Conservation (phyloP, 2,113 vertebrate species). For the Bos javanicus region DNA sequence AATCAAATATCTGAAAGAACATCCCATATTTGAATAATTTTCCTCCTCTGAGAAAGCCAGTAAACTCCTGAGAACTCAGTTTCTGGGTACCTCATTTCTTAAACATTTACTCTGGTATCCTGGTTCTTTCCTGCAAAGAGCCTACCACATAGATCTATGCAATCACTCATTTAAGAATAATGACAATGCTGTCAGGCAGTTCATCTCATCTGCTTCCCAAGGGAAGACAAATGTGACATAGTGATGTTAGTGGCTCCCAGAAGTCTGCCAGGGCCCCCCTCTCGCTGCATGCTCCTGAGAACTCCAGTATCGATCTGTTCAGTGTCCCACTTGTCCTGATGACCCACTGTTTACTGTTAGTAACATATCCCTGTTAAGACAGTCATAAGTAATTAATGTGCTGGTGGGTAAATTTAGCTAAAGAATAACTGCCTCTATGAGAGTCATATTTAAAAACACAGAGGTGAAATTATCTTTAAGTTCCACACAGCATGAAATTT, state of each 20-base stretch:
- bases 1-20: constrained; percentile 47
- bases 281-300: background rate
- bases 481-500: background rate
- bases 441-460: constrained; percentile 17
- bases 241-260: background rate
- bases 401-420: background rate
- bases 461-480: background rate
- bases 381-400: background rate
- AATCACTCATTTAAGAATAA: constrained; percentile 46
- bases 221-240: background rate
- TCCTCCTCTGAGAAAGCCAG: constrained; percentile 40
- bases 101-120: constrained; percentile 3
- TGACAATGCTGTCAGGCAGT: background rate
- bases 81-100: constrained; percentile 59
- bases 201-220: constrained; percentile 19
- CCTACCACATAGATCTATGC: background rate
- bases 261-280: background rate
- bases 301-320: background rate
- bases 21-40: constrained; percentile 41
- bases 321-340: background rate
- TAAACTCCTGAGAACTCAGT: constrained; percentile 22
- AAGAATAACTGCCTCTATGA: background rate
- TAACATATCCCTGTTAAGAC: background rate
- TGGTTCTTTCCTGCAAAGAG: constrained; percentile 22
- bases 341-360: background rate